Base-by-base conservation (phyloP, 2,113 vertebrate species). In the Ophiodon elongatus region DNA sequence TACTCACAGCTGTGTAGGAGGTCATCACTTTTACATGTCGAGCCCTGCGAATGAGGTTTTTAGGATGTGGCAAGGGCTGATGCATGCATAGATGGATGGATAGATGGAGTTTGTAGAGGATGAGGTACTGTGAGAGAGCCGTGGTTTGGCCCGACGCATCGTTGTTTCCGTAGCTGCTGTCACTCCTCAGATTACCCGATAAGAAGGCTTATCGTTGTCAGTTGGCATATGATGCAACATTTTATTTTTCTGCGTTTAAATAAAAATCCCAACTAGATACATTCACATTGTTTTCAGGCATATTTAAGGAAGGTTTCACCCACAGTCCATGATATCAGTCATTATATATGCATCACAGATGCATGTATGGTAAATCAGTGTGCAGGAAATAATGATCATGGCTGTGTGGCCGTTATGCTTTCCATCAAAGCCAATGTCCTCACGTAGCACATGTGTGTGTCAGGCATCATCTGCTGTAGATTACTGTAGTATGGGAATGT, bases 401-500 rank as follows among this genome's bases (percentile, higher is more conserved):
- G 70, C 54, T 79, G 57, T 67, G 82, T 65, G 76, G 74, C 76
- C 52, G 19, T 78, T 33, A 86, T 86, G 78, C 64, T 91, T 83
- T 76, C 76, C 89, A 87, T 93, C 87, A 91, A 89, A 92, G 93
- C 73, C 74, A 76, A 59, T 75, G 75, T 89, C 85, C 73, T 88
- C 67, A 64, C 84, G 79, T 74, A 78, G 65, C 79, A 66, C 84
- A 90, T 79, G 43, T 93, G 85, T 91, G 91, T 81, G 89, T 90
- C 89, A 88, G 85, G 43, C 74, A 60, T 89, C 82, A 88, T 93
- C 90, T 94, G 94, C 87, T 91, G 70, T 67, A 79, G 80, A 92
- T 93, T 94, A 93, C 70, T 82, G 79, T 75, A 86, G 86, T 93
- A 86, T 93, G 80, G 84, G 91, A 92, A 91, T 90, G 85, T 91